These are phyloP conservation scores for Formica aserva DNA, from an alignment of 2,888 invertebrate genomes.

Conservation along the genomic window DNA sequence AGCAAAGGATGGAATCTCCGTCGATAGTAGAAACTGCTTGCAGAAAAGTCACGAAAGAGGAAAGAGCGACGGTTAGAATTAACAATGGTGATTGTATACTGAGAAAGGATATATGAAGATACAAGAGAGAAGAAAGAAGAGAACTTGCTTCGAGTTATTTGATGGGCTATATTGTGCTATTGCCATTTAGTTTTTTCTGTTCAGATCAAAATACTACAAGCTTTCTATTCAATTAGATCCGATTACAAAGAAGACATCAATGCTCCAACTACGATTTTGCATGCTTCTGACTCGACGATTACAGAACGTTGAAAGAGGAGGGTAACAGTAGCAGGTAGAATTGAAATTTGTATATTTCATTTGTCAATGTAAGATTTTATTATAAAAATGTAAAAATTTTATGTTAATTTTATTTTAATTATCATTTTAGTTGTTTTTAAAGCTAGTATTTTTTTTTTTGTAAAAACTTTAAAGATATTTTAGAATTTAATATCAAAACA, in stretches of 20 bases:
- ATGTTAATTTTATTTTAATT: not conserved
- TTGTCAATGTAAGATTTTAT: not conserved
- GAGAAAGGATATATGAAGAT: conserved; percentile 39
- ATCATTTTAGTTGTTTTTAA: conserved; percentile 41
- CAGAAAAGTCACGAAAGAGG: conserved; percentile 30
- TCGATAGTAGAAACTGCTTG: conserved; percentile 20
- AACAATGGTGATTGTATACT: conserved; percentile 8
- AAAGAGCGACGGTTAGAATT: conserved; percentile 30
- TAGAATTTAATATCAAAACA: conserved; percentile 5
- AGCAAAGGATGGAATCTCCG: conserved; percentile 35
- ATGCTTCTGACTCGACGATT: conserved; percentile 35
- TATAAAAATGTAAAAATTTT: conserved; percentile 1
- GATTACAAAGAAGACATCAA: conserved; percentile 11
- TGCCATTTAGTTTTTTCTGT: conserved; percentile 42
- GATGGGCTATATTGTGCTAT: conserved; percentile 65
- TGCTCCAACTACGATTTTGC: conserved; percentile 6
- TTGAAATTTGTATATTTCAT: conserved; percentile 6
- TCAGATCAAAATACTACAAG: conserved; percentile 31
- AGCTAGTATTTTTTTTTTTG: not conserved
- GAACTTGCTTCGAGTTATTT: conserved; percentile 68
- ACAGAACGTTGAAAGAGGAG: conserved; percentile 35
- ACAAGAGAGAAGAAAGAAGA: conserved; percentile 43
- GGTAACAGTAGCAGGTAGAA: conserved; percentile 51
- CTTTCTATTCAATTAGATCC: conserved; percentile 15
- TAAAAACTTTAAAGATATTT: not conserved